These are phyloP conservation scores for Anastrepha ludens DNA, from an alignment of 1,140 invertebrate species.

Conservation along the genomic window DNA sequence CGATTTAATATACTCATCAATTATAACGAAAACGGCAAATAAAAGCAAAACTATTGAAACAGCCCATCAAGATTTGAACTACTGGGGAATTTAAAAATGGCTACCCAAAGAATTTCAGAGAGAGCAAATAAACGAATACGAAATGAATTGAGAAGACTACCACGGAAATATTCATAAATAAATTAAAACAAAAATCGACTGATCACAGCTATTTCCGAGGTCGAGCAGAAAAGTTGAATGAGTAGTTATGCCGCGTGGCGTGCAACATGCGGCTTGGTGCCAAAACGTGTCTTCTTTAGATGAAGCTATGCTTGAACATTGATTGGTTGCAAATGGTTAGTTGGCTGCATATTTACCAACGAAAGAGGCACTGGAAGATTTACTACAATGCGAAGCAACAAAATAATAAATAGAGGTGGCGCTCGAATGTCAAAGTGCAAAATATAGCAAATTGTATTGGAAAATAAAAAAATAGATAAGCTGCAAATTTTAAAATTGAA, in stretches of 20 bases:
- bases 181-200: background rate
- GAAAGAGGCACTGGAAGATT: too few relatives aligned
- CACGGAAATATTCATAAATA: background rate
- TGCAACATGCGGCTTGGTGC: background rate
- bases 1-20: slow-evolving; percentile 1
- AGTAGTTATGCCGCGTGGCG: background rate
- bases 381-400: too few relatives aligned
- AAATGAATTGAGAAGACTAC: background rate
- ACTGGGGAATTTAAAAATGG: background rate
- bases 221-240: background rate
- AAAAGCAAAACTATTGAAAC: background rate
- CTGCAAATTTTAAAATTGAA: too few relatives aligned
- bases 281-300: background rate
- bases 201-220: background rate
- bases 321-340: background rate
- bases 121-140: background rate
- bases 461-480: too few relatives aligned
- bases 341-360: too few relatives aligned
- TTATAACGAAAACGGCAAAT: background rate
- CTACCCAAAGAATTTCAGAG: background rate
- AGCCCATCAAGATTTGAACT: background rate
- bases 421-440: too few relatives aligned
- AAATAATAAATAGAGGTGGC: too few relatives aligned
- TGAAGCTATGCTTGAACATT: background rate
- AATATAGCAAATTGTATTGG: too few relatives aligned